Evolutionary conservation across 2,113 vertebrate genomes (phyloP), one percentile per base, ranked within the genome.

Genomic region (Oenanthe oenanthe): DNA sequence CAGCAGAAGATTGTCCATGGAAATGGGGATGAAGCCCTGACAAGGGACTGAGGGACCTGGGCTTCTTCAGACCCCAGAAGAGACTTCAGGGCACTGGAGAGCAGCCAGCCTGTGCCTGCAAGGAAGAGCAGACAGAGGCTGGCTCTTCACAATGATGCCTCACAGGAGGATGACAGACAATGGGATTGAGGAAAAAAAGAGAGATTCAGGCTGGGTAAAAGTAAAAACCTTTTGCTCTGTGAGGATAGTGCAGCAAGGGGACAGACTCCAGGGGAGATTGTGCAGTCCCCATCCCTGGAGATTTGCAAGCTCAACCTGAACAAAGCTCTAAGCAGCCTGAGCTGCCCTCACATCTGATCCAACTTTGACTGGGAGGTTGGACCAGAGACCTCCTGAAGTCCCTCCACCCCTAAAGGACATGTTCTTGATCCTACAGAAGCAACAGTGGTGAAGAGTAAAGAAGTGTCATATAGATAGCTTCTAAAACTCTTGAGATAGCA

Each of bases 1-100:
- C 15, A 60, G 38, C 1, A 2, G 22, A 54, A 12, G 7, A 60
- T 9, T 1, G 2, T 38, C 12, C 4, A 6, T 6, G 32, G 17
- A 6, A 45, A 17, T 13, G 13, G n/a, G 11, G 11, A 4, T 60
- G 66, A 45, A 58, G 42, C 13, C 9, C 34, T 63, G 2, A n/a
- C 34, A n/a, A n/a, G 43, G 54, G 8, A 3, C 11, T 40, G 70
- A 60, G 26, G 32, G 5, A 42, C 13, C 10, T 57, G 56, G 40
- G 31, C 15, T 66, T 57, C 26, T 56, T 77, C 68, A 61, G 32
- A 4, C 7, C 7, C 5, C 17, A 56, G 26, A 65, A 68, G 34
- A 68, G 32, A 50, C 4, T n/a, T 48, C 26, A 32, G 21, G 31
- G 24, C 0, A 43, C 10, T 21, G 56, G 57, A 15, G 2, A 56